A percentile compares a stretch with the other conserved stretches of the same genome.
These are phyloP conservation scores for Sussaba pulchella DNA, from an alignment of 2,888 invertebrate species.

Conservation along the genomic window DNA sequence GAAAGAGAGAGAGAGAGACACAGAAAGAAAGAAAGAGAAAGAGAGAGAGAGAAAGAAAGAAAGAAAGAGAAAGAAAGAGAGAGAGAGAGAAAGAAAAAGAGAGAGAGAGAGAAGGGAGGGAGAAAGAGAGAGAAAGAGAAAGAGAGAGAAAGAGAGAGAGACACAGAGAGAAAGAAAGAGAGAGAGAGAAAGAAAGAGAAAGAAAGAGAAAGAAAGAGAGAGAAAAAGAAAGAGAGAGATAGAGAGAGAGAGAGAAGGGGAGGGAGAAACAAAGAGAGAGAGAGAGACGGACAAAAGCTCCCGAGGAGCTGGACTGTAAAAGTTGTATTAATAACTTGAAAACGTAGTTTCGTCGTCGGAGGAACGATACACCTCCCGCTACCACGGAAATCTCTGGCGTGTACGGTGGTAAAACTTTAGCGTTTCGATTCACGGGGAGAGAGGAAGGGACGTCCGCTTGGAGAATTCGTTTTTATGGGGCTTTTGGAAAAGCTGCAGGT, in stretches of 20 bases:
- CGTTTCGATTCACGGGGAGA: no score
- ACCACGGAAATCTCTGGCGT: conserved; percentile 1
- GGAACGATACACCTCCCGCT: conserved; percentile 13
- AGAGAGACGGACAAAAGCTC: conserved; percentile 67
- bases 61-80: no score
- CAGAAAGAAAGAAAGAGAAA: no score
- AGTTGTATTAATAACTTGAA: conserved; percentile 76
- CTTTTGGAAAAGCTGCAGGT: no score
- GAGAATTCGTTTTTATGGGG: no score
- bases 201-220: conserved; percentile 38
- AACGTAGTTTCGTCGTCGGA: conserved; percentile 45
- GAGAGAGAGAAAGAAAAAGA: no score
- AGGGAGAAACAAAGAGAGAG: not conserved
- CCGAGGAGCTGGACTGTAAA: conserved; percentile 76
- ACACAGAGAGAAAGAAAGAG: no score
- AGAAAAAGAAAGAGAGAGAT: conserved; percentile 21
- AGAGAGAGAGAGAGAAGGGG: not conserved
- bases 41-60: no score
- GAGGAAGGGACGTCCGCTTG: not conserved
- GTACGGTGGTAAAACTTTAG: not conserved
- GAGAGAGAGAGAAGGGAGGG: no score
- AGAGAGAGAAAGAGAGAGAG: no score
- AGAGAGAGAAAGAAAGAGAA: no score
- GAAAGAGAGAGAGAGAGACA: conserved; percentile 34
- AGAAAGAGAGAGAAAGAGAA: no score